Conservation (phyloP, 2,888 invertebrate genomes). For the Didymodactylos carnosus region DNA sequence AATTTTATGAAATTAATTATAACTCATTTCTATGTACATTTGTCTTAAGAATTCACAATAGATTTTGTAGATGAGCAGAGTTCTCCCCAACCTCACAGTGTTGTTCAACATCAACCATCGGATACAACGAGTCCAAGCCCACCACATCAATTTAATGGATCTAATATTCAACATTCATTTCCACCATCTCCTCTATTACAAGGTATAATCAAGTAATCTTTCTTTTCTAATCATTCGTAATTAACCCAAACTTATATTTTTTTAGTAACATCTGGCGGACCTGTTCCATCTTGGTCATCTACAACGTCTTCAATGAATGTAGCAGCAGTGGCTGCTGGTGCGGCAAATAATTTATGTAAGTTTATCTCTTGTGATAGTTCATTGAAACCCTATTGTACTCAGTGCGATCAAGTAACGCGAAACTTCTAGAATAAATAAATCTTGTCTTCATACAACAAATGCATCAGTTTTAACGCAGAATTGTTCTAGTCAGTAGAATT, state of each 20-base stretch:
- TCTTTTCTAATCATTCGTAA: neutral
- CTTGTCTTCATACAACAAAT: no score
- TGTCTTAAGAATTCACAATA: no score
- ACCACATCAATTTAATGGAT: neutral
- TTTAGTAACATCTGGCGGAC: neutral
- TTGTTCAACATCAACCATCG: neutral
- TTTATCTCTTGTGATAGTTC: neutral
- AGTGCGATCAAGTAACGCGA: no score
- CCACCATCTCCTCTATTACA: neutral
- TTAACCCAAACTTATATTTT: no score
- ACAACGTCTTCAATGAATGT: no score
- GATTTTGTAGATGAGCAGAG: neutral
- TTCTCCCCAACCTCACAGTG: neutral
- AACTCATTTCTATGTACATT: no score
- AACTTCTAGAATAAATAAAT: no score
- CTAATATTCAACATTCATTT: neutral
- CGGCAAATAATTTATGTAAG: neutral
- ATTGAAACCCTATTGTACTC: neutral
- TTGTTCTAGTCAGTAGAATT: no score
- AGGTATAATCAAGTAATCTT: neutral
- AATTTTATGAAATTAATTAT: no score
- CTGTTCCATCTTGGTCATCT: neutral
- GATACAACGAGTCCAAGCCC: neutral
- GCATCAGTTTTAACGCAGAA: no score
- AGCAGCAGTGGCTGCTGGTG: no score